Percentiles rank a stretch among this genome's conserved stretches.
These are phyloP conservation scores for Darevskia mixta DNA, from an alignment of 2,797 vertebrate species.

Conservation along the genomic window DNA sequence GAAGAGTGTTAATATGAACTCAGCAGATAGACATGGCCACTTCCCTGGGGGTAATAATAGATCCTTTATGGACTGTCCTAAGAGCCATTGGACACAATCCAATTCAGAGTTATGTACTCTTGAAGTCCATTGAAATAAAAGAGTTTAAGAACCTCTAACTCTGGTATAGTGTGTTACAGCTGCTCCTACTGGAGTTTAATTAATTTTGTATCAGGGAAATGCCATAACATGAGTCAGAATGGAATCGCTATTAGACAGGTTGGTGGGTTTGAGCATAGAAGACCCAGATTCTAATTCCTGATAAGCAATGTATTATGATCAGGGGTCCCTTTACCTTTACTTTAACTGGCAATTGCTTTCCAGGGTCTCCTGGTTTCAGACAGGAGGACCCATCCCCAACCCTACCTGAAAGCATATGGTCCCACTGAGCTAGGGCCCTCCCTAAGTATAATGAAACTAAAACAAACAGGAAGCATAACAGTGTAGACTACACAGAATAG, in stretches of 20 bases:
- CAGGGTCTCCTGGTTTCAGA: no score
- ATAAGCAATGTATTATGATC: background rate
- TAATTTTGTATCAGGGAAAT: background rate
- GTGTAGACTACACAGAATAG: no score
- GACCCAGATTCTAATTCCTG: background rate
- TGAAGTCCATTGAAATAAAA: constrained; percentile 5
- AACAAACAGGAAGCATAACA: no score
- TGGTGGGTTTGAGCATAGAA: background rate
- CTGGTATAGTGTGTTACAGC: background rate
- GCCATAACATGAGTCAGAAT: background rate
- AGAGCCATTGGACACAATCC: constrained; percentile 3
- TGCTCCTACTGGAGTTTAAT: background rate
- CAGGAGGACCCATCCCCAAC: no score
- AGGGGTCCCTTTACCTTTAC: no score
- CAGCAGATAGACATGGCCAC: background rate
- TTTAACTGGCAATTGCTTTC: no score
- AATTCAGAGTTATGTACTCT: background rate
- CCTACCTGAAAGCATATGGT: no score
- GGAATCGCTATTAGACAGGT: background rate
- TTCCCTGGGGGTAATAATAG: background rate
- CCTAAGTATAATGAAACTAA: no score
- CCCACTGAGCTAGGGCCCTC: no score
- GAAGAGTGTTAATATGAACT: constrained; percentile 23
- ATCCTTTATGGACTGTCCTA: background rate
- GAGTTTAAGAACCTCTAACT: background rate